Base-by-base conservation (phyloP, 2,888 invertebrate species). In the Stegana nigrithorax region DNA sequence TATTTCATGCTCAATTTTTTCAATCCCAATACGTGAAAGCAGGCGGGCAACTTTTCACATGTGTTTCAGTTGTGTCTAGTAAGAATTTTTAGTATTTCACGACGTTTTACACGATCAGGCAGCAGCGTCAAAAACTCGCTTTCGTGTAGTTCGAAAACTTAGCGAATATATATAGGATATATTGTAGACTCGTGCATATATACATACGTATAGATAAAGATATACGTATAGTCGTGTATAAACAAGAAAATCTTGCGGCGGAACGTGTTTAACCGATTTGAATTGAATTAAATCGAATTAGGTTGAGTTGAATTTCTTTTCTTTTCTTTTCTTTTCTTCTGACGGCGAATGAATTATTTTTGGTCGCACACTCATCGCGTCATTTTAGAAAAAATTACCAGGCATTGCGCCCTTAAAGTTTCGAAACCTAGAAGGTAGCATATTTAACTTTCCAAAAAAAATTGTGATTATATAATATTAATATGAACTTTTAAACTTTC, bases 31-130 rank as follows among this genome's bases (percentile, higher is more conserved):
- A n/a, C n/a, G n/a, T n/a, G n/a, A n/a, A n/a, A n/a, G n/a, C n/a
- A n/a, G n/a, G n/a, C n/a, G n/a, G 53, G 19, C 12, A 55, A 32
- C 23, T 12, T 17, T 19, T 29, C 19, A 19, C 21, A 36, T 51
- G n/a, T 51, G 25, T 3, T 4, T 50, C 26, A 12, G 23, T 47
- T 5, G 47, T 47, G 60, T 51, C 57, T 56, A 51, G 14, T 39
- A 51, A 56, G 64, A 53, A n/a, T n/a, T 60, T 73, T 78, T 65
- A 78, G 77, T 78, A 71, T 75, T 68, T 71, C 63, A 66, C 68
- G 66, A 70, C 63, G 65, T 65, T 73, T 71, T 70, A 62, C 59
- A 47, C 60, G 17, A 68, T 64, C 64, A 66, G 64, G 55, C 59
- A 62, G 53, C 53, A 26, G 36, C 23, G n/a, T n/a, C n/a, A n/a